A percentile compares a stretch with the other conserved stretches of the same genome.
Evolutionary conservation across 1,140 invertebrate genomes (phyloP).

Genomic region (Saxidomus purpurata): DNA sequence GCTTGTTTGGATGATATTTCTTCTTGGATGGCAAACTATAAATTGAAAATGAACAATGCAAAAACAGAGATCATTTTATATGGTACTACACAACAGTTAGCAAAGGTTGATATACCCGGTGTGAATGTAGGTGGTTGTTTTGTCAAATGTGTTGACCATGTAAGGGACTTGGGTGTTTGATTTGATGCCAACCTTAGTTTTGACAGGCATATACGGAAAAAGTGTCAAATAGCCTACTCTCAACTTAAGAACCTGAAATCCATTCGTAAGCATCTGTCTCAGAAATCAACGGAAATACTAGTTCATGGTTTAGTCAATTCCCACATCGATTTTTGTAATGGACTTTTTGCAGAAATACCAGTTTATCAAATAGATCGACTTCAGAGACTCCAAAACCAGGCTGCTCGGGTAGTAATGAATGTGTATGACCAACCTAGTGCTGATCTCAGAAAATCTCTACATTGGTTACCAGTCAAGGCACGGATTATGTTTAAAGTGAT

Average conservation of each 20-base stretch:
- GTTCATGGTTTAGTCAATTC: conserved; percentile 54
- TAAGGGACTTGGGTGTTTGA: conserved; percentile 33
- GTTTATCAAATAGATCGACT: conserved; percentile 31
- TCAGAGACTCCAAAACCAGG: conserved; percentile 44
- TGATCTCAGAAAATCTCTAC: conserved; percentile 1
- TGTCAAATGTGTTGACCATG: conserved; percentile 53
- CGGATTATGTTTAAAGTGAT: conserved; percentile 29
- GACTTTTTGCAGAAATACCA: conserved; percentile 31
- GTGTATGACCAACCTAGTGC: conserved; percentile 12
- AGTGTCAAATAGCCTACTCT: conserved; percentile 10
- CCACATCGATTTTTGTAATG: conserved; percentile 54
- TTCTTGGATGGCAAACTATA: neutral
- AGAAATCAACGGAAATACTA: conserved; percentile 38
- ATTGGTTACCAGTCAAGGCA: conserved; percentile 15
- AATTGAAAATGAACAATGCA: conserved; percentile 35
- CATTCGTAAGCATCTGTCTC: conserved; percentile 24
- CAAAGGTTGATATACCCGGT: neutral
- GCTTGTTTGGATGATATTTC: neutral
- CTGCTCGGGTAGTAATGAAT: conserved; percentile 35
- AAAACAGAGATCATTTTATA: conserved; percentile 39
- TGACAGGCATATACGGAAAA: conserved; percentile 17
- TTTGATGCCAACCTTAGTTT: conserved; percentile 12
- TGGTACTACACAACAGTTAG: conserved; percentile 44
- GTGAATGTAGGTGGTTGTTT: conserved; percentile 37
- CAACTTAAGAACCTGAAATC: conserved; percentile 23